These are phyloP conservation scores for Erannis defoliaria DNA, from an alignment of 2,888 invertebrate species.

Conservation along the genomic window DNA sequence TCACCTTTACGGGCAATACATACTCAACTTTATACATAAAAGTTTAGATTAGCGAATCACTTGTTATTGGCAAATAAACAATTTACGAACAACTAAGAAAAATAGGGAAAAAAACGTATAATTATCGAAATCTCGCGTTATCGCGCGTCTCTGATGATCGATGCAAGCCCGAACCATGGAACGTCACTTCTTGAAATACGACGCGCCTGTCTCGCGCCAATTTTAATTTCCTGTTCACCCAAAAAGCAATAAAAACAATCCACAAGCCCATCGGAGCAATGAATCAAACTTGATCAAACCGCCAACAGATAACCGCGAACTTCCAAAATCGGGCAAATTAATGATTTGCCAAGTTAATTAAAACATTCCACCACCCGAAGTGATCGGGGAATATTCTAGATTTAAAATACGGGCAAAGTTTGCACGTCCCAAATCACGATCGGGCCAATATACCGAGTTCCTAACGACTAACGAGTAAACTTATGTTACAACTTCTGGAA, in stretches of 20 bases:
- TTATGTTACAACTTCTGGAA: slow-evolving; percentile 51
- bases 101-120: too few species aligned
- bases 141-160: background rate
- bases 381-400: slow-evolving; percentile 49
- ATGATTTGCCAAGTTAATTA: slow-evolving; percentile 74
- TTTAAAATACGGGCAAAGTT: slow-evolving; percentile 57
- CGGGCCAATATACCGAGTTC: slow-evolving; percentile 50
- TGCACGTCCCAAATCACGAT: slow-evolving; percentile 47
- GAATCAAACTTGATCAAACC: slow-evolving; percentile 46
- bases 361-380: slow-evolving; percentile 61
- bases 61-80: too few species aligned
- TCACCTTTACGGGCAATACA: too few species aligned
- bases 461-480: slow-evolving; percentile 52
- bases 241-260: slow-evolving; percentile 35
- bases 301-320: slow-evolving; percentile 48
- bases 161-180: too few species aligned
- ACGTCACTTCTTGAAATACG: slow-evolving; percentile 12
- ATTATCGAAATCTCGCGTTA: too few species aligned
- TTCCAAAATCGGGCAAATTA: slow-evolving; percentile 67
- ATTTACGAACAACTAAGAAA: too few species aligned
- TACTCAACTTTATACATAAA: too few species aligned
- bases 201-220: slow-evolving; percentile 10
- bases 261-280: slow-evolving; percentile 30
- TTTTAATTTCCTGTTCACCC: slow-evolving; percentile 28
- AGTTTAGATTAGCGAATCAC: too few species aligned